Base-by-base conservation (phyloP, 2,113 vertebrate species). In the Dipodomys spectabilis region DNA sequence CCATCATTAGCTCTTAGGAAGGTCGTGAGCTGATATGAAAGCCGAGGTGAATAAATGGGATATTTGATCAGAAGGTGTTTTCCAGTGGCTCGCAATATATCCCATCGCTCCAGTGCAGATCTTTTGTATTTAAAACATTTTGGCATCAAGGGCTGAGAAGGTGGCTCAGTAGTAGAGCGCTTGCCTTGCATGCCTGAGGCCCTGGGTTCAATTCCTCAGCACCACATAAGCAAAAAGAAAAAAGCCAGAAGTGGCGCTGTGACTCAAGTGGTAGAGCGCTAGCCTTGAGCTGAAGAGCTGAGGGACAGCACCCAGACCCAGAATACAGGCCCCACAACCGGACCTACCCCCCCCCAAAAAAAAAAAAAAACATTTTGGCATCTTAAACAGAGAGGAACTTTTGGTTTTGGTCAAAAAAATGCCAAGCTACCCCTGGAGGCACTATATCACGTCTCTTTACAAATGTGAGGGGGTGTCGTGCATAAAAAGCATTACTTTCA, bases 401-500 rank as follows among this genome's bases (percentile, higher is more conserved):
- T 57, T 13, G 12, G 68, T 71, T 86, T 95, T 83, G 62, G 79
- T 68, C 30, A 90, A 80, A 27, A 89, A 69, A 75, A 44, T 53
- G 39, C 39, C 28, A 62, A 45, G 13, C 67, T 18, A 53, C 1
- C 32, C 15, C 22, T 7, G 7, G 49, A 35, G 74, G n/a, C 53
- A 35, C 35, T 57, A 57, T 44, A 27, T 44, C 7, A 74, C 22
- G 7, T n/a, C 71, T 86, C 35, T 88, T 87, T 90, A 87, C 79
- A 44, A 84, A 78, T 53, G 62, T 27, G 39, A 65, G 53, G 1
- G 8, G 35, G 1, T 20, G 11, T 60, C 84, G 23, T 88, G 45
- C 7, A 49, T 15, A 45, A 82, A 85, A 83, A 44, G 53, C 13
- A 65, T 35, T 79, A 12, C 35, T 85, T 90, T 95, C 9, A 71